Percentiles rank a stretch among this genome's conserved stretches.
phyloP scores from a whole-genome alignment of 2,113 vertebrate genomes.

The Sylvia atricapilla region DNA sequence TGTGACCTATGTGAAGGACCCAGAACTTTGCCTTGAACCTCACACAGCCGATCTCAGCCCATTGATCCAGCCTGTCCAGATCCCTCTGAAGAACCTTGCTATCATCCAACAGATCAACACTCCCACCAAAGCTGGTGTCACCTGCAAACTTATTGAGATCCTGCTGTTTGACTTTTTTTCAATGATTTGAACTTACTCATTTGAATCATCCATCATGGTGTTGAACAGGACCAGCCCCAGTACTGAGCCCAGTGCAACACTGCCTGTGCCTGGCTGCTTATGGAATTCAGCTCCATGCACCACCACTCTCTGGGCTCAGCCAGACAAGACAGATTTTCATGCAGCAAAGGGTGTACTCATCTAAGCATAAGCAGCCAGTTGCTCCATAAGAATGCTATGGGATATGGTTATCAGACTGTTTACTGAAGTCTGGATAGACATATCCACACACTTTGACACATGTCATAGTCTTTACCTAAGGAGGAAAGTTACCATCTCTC shows the following conservation, averaged over 20 bases:
- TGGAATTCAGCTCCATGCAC: neutral
- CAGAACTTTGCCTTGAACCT: rapidly evolving
- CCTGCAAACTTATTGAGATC: neutral
- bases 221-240: neutral
- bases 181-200: neutral
- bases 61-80: neutral
- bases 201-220: neutral
- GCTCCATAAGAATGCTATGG: neutral
- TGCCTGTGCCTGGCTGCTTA: neutral
- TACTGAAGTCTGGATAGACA: neutral
- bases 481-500: neutral
- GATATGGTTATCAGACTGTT: neutral
- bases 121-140: neutral
- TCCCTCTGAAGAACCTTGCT: neutral
- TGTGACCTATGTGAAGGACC: neutral
- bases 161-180: neutral
- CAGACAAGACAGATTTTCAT: neutral
- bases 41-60: neutral
- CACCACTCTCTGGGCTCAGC: rapidly evolving
- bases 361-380: neutral
- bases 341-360: neutral
- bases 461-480: neutral
- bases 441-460: neutral
- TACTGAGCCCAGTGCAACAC: neutral
- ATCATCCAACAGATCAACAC: neutral